A percentile compares a stretch with the other conserved stretches of the same genome.
Evolutionary conservation across 2,888 invertebrate genomes (phyloP).

Genomic region (Drosophila kuntzei): DNA sequence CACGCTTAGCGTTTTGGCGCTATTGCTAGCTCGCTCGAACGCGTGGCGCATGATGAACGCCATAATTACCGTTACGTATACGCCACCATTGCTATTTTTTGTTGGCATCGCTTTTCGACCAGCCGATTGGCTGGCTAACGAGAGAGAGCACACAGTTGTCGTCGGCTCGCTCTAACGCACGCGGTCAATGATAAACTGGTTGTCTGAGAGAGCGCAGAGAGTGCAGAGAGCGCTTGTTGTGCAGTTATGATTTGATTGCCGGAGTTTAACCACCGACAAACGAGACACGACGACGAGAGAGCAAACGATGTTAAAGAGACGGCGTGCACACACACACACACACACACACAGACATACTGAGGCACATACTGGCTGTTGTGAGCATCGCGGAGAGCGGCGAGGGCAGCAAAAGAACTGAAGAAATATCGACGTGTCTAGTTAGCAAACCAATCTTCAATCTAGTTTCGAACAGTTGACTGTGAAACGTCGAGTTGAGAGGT

Average conservation of each 20-base stretch:
- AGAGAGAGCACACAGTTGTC: slow-evolving; percentile 43
- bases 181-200: slow-evolving; percentile 44
- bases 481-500: slow-evolving; percentile 85
- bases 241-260: slow-evolving; percentile 80
- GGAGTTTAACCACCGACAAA: slow-evolving; percentile 84
- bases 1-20: slow-evolving; percentile 18
- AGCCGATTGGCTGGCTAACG: slow-evolving; percentile 71
- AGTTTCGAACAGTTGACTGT: slow-evolving; percentile 86
- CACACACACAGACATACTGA: slow-evolving; percentile 5
- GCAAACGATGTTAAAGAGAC: slow-evolving; percentile 70
- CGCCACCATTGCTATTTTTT: slow-evolving; percentile 84
- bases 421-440: slow-evolving; percentile 86
- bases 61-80: slow-evolving; percentile 84
- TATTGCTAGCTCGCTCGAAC: slow-evolving; percentile 57
- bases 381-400: slow-evolving; percentile 49
- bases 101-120: slow-evolving; percentile 50
- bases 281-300: slow-evolving; percentile 76
- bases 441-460: slow-evolving; percentile 86
- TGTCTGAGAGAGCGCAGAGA: slow-evolving; percentile 33
- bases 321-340: slow-evolving; percentile 32
- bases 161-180: slow-evolving; percentile 33
- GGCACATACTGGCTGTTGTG: slow-evolving; percentile 33
- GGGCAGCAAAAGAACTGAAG: slow-evolving; percentile 82
- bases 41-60: slow-evolving; percentile 82
- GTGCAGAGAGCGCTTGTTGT: slow-evolving; percentile 59